Conservation (phyloP, 2,888 invertebrate genomes). For the Troides aeacus region DNA sequence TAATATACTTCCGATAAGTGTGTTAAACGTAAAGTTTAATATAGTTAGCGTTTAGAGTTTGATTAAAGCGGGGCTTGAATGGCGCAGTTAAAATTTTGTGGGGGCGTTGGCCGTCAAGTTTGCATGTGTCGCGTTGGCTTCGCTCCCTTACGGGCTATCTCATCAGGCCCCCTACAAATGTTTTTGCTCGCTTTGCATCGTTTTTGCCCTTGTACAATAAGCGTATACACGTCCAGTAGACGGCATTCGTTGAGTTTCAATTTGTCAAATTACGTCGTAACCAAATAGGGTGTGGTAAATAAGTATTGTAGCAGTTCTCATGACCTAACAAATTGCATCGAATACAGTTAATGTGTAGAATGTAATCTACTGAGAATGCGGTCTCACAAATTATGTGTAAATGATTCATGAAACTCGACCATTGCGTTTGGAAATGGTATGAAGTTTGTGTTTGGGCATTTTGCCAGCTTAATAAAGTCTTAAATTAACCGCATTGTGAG, state of each 20-base stretch:
- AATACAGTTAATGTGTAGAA: no score
- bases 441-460: conserved; percentile 25
- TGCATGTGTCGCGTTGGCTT: conserved; percentile 35
- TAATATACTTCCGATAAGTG: conserved; percentile 9
- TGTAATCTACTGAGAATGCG: no score
- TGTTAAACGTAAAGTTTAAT: conserved; percentile 15
- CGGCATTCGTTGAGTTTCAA: neutral
- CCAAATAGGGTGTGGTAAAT: neutral
- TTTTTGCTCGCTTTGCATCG: conserved; percentile 56
- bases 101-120: conserved; percentile 56
- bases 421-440: conserved; percentile 12
- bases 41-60: conserved; percentile 54
- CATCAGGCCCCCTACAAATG: conserved; percentile 57
- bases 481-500: conserved; percentile 42
- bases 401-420: conserved; percentile 7
- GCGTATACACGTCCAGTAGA: conserved; percentile 46
- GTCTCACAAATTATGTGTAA: neutral
- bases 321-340: no score
- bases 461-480: conserved; percentile 35
- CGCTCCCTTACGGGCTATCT: conserved; percentile 56
- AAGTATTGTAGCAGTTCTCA: no score
- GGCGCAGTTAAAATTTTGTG: conserved; percentile 50
- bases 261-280: neutral
- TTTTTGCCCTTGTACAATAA: conserved; percentile 59
- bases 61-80: conserved; percentile 49